Percentiles rank a stretch among this genome's conserved stretches.
phyloP scores from a whole-genome alignment of 2,888 invertebrate species.

The Agrotis ipsilon region DNA sequence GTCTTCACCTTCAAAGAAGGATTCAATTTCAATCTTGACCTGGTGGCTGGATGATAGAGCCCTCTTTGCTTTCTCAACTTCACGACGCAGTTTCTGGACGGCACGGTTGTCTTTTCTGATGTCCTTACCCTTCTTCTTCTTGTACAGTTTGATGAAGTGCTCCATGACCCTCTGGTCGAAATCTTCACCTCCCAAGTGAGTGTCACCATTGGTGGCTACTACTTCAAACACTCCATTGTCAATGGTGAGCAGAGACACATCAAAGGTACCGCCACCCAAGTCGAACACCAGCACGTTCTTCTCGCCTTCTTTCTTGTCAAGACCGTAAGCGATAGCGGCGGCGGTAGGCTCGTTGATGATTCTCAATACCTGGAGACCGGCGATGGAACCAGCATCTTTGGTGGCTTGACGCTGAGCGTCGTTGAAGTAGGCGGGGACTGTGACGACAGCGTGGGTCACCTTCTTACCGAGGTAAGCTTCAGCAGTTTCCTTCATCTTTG shows the following conservation, averaged over 20 bases:
- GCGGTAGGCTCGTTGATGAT: conserved; percentile 99
- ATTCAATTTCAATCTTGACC: conserved; percentile 99
- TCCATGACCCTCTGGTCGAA: conserved; percentile 99
- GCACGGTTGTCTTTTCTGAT: conserved; percentile 98
- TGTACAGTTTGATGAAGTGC: conserved; percentile 99
- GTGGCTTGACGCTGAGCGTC: conserved; percentile 99
- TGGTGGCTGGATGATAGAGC: conserved; percentile 98
- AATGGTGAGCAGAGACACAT: conserved; percentile 99
- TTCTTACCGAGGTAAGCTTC: conserved; percentile 99
- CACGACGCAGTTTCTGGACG: conserved; percentile 98
- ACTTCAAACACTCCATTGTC: conserved; percentile 99
- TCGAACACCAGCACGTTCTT: conserved; percentile 99
- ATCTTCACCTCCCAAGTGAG: conserved; percentile 99
- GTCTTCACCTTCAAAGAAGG: conserved; percentile 99
- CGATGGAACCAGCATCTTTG: conserved; percentile 99
- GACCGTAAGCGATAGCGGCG: conserved; percentile 98
- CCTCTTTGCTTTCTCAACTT: conserved; percentile 99
- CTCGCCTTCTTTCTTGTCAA: conserved; percentile 99
- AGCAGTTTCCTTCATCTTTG: conserved; percentile 99
- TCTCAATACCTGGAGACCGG: conserved; percentile 97
- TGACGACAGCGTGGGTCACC: conserved; percentile 95
- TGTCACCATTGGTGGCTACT: conserved; percentile 98
- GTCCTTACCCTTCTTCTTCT: conserved; percentile 99
- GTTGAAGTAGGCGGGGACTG: conserved; percentile 99
- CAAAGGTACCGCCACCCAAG: conserved; percentile 99